A percentile compares a stretch with the other conserved stretches of the same genome.
These are phyloP conservation scores for Pseudomyrmex gracilis DNA, from an alignment of 1,140 invertebrate genomes.

Conservation along the genomic window DNA sequence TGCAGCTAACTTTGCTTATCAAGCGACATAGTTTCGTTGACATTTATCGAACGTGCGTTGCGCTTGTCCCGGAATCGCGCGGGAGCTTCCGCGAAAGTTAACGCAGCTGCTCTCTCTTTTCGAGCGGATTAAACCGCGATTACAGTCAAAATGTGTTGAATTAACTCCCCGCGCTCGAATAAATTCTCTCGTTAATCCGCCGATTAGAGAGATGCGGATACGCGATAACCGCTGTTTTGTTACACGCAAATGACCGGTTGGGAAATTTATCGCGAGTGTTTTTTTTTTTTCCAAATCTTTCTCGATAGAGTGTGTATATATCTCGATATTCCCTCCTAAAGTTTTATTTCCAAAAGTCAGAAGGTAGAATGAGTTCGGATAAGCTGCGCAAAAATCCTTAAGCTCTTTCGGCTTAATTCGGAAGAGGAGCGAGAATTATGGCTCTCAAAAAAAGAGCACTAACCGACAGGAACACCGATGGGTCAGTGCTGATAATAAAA, in stretches of 20 bases:
- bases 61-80: not conserved
- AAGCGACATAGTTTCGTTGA: not conserved
- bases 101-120: not conserved
- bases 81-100: not conserved
- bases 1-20: slow-evolving; percentile 30
- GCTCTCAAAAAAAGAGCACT: slow-evolving; percentile 54
- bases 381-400: slow-evolving; percentile 66
- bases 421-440: slow-evolving; percentile 74
- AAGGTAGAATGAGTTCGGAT: slow-evolving; percentile 71
- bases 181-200: slow-evolving; percentile 41
- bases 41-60: slow-evolving; percentile 3
- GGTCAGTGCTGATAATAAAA: slow-evolving; percentile 10
- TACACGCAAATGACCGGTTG: slow-evolving; percentile 6
- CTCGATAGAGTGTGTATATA: slow-evolving; percentile 3
- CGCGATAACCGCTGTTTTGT: slow-evolving; percentile 12
- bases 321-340: not conserved
- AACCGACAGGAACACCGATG: slow-evolving; percentile 5
- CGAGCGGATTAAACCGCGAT: slow-evolving; percentile 20
- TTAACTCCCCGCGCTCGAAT: not conserved
- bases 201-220: slow-evolving; percentile 5
- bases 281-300: not conserved
- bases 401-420: slow-evolving; percentile 67
- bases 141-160: not conserved
- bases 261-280: slow-evolving; percentile 47
- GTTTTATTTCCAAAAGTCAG: not conserved